Percentiles rank a stretch among this genome's conserved stretches.
Conservation (phyloP, 2,113 vertebrate species). For the Leucoraja erinaceus region DNA sequence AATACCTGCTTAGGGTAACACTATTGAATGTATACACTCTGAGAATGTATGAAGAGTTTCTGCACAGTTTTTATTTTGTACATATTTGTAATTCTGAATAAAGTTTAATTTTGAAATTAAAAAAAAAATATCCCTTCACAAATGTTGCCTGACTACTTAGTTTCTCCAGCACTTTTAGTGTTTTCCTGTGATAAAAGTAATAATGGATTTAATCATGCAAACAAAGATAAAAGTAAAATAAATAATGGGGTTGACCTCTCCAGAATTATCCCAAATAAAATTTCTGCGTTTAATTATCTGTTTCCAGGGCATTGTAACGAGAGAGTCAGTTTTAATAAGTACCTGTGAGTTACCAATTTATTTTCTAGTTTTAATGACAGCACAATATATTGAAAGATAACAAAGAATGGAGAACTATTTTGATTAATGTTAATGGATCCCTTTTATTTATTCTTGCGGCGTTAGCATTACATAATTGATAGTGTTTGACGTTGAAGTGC, state of each 20-base stretch:
- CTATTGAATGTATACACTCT: no score
- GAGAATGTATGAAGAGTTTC: no score
- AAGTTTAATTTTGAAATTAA: no score
- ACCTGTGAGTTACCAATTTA: background rate
- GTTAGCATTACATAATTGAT: background rate
- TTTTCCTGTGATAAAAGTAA: background rate
- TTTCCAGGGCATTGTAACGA: background rate
- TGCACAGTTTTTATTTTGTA: no score
- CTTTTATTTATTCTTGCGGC: background rate
- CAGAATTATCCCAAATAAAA: background rate
- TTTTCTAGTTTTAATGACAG: background rate
- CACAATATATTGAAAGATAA: background rate
- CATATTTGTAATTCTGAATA: no score
- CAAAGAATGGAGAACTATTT: background rate
- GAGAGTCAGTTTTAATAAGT: background rate
- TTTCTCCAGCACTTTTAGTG: no score
- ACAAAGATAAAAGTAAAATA: background rate
- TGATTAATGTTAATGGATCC: background rate
- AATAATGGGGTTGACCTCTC: background rate
- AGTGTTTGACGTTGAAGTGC: background rate
- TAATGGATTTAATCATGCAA: background rate
- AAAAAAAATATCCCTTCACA: no score
- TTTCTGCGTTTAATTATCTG: background rate
- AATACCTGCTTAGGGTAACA: no score
- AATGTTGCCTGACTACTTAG: no score